Evolutionary conservation across 2,113 vertebrate species (phyloP).

Genomic region (Rutilus rutilus): DNA sequence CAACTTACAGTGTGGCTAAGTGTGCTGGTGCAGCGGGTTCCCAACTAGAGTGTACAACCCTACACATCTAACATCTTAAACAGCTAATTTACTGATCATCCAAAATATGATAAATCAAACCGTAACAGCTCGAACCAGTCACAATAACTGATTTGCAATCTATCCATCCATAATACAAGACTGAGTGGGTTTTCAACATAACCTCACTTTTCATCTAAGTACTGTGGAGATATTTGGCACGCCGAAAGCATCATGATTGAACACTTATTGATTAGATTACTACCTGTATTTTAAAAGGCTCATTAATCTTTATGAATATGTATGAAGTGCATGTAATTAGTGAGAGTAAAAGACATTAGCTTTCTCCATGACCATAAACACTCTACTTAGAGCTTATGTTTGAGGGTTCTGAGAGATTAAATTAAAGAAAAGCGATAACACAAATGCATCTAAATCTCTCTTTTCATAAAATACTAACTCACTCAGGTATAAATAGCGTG

Average conservation of each 20-base stretch:
- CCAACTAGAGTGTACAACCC: not conserved
- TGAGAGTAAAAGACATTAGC: slow-evolving; percentile 18
- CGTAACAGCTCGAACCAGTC: not conserved
- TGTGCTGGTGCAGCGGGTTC: not conserved
- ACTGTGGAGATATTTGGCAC: slow-evolving; percentile 67
- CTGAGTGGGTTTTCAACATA: not conserved
- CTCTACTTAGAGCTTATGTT: slow-evolving; percentile 20
- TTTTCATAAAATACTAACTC: slow-evolving; percentile 59
- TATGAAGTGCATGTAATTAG: slow-evolving; percentile 65
- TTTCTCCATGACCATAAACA: slow-evolving; percentile 22
- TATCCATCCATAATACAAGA: slow-evolving; percentile 2
- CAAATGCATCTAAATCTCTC: slow-evolving; percentile 58
- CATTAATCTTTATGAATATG: slow-evolving; percentile 81
- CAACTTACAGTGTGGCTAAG: not conserved
- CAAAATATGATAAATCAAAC: not conserved
- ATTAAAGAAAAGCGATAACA: not conserved
- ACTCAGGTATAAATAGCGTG: slow-evolving; percentile 27
- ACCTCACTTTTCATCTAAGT: slow-evolving; percentile 8
- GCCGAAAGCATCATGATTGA: slow-evolving; percentile 79
- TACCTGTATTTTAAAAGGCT: slow-evolving; percentile 80
- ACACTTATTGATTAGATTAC: slow-evolving; percentile 73
- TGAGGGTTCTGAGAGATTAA: not conserved
- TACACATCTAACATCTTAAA: not conserved
- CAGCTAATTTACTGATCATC: not conserved
- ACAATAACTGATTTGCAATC: slow-evolving; percentile 1